Conservation (phyloP, 37 sponge, comb jelly and placozoan species). For the Halisarca cf. caerulea region DNA sequence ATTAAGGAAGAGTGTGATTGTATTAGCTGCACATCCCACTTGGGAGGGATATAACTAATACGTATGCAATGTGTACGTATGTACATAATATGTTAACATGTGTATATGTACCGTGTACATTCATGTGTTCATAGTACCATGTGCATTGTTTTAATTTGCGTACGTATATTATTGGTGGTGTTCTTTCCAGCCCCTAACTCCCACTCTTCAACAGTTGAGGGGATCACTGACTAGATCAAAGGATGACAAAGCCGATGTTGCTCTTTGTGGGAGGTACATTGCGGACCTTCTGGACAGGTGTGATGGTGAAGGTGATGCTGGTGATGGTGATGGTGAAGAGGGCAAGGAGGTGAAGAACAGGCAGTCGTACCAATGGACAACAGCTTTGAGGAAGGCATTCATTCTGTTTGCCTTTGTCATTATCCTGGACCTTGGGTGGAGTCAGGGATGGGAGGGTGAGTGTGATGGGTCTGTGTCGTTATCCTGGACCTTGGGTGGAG, state of each 20-base stretch:
- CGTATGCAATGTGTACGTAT: no score
- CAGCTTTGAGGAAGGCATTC: not conserved
- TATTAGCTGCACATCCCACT: no score
- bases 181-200: no score
- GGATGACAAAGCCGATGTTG: not conserved
- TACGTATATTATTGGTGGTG: no score
- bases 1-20: no score
- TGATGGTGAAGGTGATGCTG: not conserved
- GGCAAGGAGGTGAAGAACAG: not conserved
- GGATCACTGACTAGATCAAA: no score
- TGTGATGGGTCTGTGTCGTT: no score
- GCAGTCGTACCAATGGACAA: not conserved
- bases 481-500: slow-evolving; percentile 17
- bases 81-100: not conserved
- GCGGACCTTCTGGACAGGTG: not conserved
- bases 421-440: slow-evolving; percentile 15
- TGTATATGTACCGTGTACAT: not conserved
- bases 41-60: no score
- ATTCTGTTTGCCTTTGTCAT: not conserved
- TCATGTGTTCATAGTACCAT: not conserved
- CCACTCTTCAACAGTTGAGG: no score
- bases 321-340: not conserved
- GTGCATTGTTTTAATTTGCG: no score
- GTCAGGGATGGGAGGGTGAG: slow-evolving; percentile 24
- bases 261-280: not conserved